phyloP scores from a whole-genome alignment of 2,888 invertebrate species.

The Conchocele bisecta region DNA sequence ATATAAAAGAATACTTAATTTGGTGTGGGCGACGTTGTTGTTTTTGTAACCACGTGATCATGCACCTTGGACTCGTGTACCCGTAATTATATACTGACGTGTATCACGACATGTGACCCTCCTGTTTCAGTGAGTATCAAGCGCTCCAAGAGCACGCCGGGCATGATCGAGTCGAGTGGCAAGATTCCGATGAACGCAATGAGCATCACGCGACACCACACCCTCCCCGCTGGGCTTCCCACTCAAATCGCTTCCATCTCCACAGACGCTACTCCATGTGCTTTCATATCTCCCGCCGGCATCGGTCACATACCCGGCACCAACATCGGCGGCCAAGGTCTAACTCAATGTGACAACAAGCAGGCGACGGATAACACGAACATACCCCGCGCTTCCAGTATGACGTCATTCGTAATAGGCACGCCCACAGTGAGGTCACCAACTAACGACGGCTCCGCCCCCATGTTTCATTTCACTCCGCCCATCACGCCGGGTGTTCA shows the following conservation, averaged over 20 bases:
- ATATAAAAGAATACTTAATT: no score
- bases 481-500: constrained; percentile 41
- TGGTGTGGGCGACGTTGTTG: no score
- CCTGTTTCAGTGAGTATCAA: constrained; percentile 92
- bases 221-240: constrained; percentile 73
- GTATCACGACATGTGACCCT: no score
- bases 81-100: no score
- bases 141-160: constrained; percentile 97
- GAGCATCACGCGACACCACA: constrained; percentile 72
- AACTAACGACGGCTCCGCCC: constrained; percentile 32
- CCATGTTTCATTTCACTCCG: constrained; percentile 58
- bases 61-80: no score
- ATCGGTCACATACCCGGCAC: constrained; percentile 12
- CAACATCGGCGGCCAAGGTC: constrained; percentile 11
- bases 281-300: constrained; percentile 36
- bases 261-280: constrained; percentile 53
- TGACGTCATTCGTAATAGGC: constrained; percentile 73
- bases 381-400: constrained; percentile 74
- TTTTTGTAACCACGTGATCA: no score
- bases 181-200: constrained; percentile 87
- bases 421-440: constrained; percentile 62
- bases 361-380: constrained; percentile 54
- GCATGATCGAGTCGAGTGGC: constrained; percentile 95
- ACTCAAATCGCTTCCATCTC: constrained; percentile 56
- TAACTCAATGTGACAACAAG: constrained; percentile 18